phyloP scores from a whole-genome alignment of 1,140 invertebrate species.

The Panagrolaimus sp. region DNA sequence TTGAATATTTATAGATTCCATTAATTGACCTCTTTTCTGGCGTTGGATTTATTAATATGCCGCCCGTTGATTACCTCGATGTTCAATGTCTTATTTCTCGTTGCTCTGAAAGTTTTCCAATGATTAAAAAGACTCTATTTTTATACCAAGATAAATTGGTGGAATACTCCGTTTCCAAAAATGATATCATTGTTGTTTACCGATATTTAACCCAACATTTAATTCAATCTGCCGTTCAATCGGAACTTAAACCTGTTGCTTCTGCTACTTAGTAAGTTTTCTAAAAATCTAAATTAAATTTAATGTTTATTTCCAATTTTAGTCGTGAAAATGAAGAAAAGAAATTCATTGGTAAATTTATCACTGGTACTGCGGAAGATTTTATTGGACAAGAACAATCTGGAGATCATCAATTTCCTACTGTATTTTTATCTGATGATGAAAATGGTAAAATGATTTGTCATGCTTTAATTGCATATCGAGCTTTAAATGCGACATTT shows the following conservation, averaged over 20 bases:
- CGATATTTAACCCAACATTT: constrained; percentile 34
- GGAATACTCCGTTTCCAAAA: constrained; percentile 27
- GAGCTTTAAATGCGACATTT: constrained; percentile 30
- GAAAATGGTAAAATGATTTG: neutral
- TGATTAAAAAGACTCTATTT: constrained; percentile 27
- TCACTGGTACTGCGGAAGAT: constrained; percentile 24
- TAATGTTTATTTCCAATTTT: neutral
- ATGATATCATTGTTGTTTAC: constrained; percentile 28
- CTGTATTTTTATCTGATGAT: constrained; percentile 20
- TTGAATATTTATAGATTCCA: constrained; percentile 28
- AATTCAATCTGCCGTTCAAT: constrained; percentile 31
- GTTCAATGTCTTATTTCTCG: constrained; percentile 36
- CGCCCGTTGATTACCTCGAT: constrained; percentile 30
- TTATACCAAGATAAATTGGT: constrained; percentile 40
- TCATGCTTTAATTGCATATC: constrained; percentile 32
- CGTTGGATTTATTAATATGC: constrained; percentile 33
- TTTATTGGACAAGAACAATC: constrained; percentile 36
- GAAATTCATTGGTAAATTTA: constrained; percentile 24
- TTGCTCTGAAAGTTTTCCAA: constrained; percentile 32
- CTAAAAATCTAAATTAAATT: neutral
- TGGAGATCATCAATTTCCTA: constrained; percentile 27
- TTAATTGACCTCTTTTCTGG: constrained; percentile 35
- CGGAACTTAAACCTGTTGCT: constrained; percentile 26
- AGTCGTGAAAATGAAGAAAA: neutral
- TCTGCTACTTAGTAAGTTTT: neutral